phyloP scores from a whole-genome alignment of 2,888 invertebrate genomes.

The Drosophila vallismaia region DNA sequence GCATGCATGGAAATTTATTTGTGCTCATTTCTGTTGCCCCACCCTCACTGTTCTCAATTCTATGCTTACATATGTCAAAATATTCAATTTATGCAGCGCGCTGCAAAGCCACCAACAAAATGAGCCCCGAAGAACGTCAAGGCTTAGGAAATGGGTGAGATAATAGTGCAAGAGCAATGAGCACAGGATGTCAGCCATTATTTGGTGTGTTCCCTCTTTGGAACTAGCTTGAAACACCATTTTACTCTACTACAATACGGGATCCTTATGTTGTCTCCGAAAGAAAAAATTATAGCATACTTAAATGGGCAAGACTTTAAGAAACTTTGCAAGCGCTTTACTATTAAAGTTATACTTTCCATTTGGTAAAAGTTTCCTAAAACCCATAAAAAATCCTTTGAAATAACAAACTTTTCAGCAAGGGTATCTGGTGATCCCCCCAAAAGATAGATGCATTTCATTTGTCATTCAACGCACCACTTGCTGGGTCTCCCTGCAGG shows the following conservation, averaged over 20 bases:
- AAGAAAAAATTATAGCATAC: not conserved
- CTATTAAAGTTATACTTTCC: not conserved
- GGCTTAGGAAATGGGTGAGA: constrained; percentile 23
- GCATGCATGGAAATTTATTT: constrained; percentile 79
- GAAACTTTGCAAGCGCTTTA: not conserved
- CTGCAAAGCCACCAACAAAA: constrained; percentile 61
- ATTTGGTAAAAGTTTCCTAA: not conserved
- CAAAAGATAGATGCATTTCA: constrained; percentile 17
- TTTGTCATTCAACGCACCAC: constrained; percentile 23
- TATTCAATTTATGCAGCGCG: constrained; percentile 78
- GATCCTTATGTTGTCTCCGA: not conserved
- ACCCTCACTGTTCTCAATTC: constrained; percentile 40
- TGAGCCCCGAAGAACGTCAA: constrained; percentile 60
- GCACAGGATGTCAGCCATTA: constrained; percentile 57
- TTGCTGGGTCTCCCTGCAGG: constrained; percentile 4
- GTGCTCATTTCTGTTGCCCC: constrained; percentile 70
- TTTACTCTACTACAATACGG: not conserved
- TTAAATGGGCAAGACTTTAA: not conserved
- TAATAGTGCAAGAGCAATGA: constrained; percentile 34
- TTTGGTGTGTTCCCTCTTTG: constrained; percentile 23
- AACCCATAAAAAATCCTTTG: not conserved
- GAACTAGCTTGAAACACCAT: not conserved
- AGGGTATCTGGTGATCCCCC: constrained; percentile 17
- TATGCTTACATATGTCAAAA: constrained; percentile 79
- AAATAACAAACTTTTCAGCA: not conserved